Evolutionary conservation across 2,113 vertebrate genomes (phyloP).

Genomic region (Oceanites oceanicus): DNA sequence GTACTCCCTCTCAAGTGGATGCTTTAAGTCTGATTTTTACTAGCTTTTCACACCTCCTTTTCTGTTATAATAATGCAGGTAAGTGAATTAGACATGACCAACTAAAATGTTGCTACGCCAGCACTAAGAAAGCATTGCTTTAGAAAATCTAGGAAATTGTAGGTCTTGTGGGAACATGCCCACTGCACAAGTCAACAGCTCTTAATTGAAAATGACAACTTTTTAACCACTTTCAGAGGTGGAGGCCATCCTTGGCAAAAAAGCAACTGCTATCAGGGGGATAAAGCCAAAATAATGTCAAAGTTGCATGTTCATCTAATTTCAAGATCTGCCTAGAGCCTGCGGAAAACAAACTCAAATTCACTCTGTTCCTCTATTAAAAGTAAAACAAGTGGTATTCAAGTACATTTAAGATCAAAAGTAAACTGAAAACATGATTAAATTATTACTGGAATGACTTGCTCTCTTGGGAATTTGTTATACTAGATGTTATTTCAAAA

Average conservation of each 20-base stretch:
- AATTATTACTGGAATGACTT: not conserved
- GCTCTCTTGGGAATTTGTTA: not conserved
- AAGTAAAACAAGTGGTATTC: not conserved
- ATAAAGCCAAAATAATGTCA: not conserved
- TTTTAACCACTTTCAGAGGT: not conserved
- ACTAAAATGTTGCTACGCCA: not conserved
- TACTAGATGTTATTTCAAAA: slow-evolving; percentile 27
- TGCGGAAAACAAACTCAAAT: not conserved
- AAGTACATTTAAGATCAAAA: not conserved
- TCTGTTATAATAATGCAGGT: not conserved
- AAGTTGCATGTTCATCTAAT: not conserved
- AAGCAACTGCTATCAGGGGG: not conserved
- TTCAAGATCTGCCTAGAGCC: not conserved
- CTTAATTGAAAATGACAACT: not conserved
- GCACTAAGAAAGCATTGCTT: not conserved
- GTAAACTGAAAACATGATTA: not conserved
- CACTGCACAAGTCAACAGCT: not conserved
- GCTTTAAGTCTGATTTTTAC: not conserved
- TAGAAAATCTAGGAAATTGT: not conserved
- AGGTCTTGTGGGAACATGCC: accelerated
- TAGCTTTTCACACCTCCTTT: not conserved
- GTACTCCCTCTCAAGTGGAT: not conserved
- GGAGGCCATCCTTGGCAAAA: not conserved
- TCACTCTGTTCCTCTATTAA: not conserved
- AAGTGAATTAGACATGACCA: not conserved